phyloP scores from a whole-genome alignment of 2,113 vertebrate genomes.

The Ursus arctos region DNA sequence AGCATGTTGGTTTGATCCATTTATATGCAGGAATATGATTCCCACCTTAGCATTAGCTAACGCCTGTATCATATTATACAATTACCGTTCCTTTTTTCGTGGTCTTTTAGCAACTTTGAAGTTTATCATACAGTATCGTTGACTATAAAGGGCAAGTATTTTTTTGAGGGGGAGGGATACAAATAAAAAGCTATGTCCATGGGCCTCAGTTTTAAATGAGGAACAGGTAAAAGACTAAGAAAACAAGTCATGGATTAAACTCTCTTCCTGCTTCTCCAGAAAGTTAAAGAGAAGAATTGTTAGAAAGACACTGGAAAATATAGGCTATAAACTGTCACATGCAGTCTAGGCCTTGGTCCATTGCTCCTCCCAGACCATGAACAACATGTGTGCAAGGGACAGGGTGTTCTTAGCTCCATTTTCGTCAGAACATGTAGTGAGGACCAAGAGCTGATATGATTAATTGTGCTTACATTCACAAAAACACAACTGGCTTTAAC shows the following conservation, averaged over 20 bases:
- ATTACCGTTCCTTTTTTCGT: background rate
- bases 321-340: background rate
- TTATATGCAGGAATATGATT: background rate
- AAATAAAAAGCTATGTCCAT: background rate
- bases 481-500: background rate
- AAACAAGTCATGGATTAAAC: background rate
- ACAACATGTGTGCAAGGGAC: conserved; percentile 37
- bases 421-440: conserved; percentile 66
- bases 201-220: background rate
- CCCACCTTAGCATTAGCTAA: background rate
- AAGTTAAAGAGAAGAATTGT: background rate
- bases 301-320: conserved; percentile 36
- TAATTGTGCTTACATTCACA: conserved; percentile 33
- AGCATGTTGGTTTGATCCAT: background rate
- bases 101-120: background rate
- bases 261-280: background rate
- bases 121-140: background rate
- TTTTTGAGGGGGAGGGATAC: background rate
- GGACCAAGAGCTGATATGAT: conserved; percentile 57
- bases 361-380: conserved; percentile 15
- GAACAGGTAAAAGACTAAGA: background rate
- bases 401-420: background rate
- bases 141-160: background rate
- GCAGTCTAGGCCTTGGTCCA: background rate
- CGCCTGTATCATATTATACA: background rate